Percentiles rank a stretch among this genome's conserved stretches.
Conservation (phyloP, 2,888 invertebrate species). For the Drosophila parthenogenetica region DNA sequence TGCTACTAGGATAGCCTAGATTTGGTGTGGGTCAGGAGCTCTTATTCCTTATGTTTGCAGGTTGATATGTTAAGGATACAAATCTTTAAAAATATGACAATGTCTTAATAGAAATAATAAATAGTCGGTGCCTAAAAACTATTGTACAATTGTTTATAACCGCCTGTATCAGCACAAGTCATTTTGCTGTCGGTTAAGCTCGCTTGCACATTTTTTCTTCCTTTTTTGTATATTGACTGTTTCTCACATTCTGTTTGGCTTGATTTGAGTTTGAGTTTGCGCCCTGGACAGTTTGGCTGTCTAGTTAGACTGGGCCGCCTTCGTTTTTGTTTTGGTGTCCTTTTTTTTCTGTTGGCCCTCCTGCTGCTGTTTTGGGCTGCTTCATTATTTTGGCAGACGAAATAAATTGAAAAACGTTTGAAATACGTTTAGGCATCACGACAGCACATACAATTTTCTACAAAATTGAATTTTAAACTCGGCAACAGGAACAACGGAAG, state of each 20-base stretch:
- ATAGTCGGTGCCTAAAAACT: too few relatives aligned
- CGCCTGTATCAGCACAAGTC: too few relatives aligned
- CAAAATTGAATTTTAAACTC: constrained; percentile 73
- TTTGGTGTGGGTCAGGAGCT: too few relatives aligned
- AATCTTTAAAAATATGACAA: too few relatives aligned
- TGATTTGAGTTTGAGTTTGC: constrained; percentile 70
- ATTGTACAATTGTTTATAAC: too few relatives aligned
- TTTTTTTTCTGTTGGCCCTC: not conserved
- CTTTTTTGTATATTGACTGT: constrained; percentile 31
- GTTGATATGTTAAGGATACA: too few relatives aligned
- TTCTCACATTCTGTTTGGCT: constrained; percentile 56
- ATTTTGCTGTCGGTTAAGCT: too few relatives aligned
- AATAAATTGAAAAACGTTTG: constrained; percentile 78
- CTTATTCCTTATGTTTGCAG: too few relatives aligned
- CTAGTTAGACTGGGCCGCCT: constrained; percentile 15
- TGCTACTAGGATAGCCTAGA: too few relatives aligned
- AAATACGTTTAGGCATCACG: constrained; percentile 68
- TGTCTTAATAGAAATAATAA: too few relatives aligned
- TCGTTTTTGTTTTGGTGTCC: not conserved
- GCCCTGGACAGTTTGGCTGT: constrained; percentile 39
- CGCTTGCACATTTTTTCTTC: not conserved
- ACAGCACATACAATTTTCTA: constrained; percentile 69
- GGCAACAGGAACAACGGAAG: constrained; percentile 54
- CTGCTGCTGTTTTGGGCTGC: constrained; percentile 26
- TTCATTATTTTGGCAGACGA: constrained; percentile 68